These are phyloP conservation scores for Paratrypauchen microcephalus DNA, from an alignment of 2,797 vertebrate species.

Conservation along the genomic window DNA sequence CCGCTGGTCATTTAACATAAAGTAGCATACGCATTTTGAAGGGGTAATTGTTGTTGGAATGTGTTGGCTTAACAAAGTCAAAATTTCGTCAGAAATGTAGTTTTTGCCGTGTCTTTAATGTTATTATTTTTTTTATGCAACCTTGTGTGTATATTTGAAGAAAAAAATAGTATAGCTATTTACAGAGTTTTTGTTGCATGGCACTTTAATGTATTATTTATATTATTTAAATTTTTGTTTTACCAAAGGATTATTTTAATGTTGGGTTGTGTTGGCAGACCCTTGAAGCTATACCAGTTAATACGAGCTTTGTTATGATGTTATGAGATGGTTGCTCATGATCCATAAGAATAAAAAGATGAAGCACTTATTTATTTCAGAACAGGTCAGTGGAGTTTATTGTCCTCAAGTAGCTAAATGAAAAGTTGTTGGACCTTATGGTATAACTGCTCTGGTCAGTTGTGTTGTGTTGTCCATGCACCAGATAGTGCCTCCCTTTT, in stretches of 20 bases:
- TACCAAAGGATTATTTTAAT: constrained; percentile 65
- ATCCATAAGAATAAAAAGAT: constrained; percentile 27
- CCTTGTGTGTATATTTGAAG: constrained; percentile 24
- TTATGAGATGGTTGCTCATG: constrained; percentile 23
- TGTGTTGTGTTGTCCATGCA: constrained; percentile 55
- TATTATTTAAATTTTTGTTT: constrained; percentile 30
- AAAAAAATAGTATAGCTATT: constrained; percentile 37
- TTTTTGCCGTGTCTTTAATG: constrained; percentile 40
- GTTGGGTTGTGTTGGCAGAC: constrained; percentile 26
- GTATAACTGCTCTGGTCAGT: constrained; percentile 45
- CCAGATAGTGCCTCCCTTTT: constrained; percentile 73
- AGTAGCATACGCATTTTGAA: constrained; percentile 54
- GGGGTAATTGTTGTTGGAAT: constrained; percentile 37
- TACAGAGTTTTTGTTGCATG: constrained; percentile 66
- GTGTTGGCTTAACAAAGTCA: constrained; percentile 40
- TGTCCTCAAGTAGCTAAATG: constrained; percentile 38
- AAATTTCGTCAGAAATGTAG: constrained; percentile 43
- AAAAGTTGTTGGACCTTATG: constrained; percentile 51
- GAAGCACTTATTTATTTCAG: constrained; percentile 10
- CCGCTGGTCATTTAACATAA: constrained; percentile 37
- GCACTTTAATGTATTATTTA: constrained; percentile 68
- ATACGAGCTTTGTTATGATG: constrained; percentile 5
- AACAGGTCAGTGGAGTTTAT: constrained; percentile 5
- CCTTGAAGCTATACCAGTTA: constrained; percentile 16
- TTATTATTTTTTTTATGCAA: constrained; percentile 21